A percentile compares a stretch with the other conserved stretches of the same genome.
phyloP scores from a whole-genome alignment of 2,888 invertebrate genomes.

The Oligia fasciuncula region DNA sequence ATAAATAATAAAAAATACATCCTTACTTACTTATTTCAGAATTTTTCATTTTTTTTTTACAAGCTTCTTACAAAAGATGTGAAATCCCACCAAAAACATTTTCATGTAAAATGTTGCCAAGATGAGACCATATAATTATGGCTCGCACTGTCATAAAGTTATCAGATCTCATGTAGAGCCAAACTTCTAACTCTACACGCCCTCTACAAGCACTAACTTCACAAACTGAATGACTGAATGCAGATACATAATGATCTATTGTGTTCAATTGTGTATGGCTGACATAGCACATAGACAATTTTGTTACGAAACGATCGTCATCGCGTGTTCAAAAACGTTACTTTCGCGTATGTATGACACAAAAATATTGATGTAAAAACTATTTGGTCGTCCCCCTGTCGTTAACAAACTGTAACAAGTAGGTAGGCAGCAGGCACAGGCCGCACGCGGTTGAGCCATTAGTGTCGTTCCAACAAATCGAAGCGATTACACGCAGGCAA shows the following conservation, averaged over 20 bases:
- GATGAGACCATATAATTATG: too few relatives aligned
- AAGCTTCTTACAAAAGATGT: too few relatives aligned
- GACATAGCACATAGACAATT: constrained; percentile 6
- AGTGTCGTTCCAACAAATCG: constrained; percentile 78
- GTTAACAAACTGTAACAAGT: constrained; percentile 60
- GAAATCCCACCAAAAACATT: too few relatives aligned
- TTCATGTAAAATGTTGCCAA: too few relatives aligned
- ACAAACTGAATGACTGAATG: background rate
- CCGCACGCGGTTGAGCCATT: constrained; percentile 69
- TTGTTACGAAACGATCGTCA: constrained; percentile 14
- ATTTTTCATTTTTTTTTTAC: too few relatives aligned
- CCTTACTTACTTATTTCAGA: too few relatives aligned
- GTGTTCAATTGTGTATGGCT: background rate
- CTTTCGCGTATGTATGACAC: constrained; percentile 34
- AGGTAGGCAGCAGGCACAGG: constrained; percentile 56
- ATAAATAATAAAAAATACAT: too few relatives aligned
- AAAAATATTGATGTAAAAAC: constrained; percentile 45
- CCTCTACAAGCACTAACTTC: too few relatives aligned
- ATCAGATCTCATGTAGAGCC: too few relatives aligned
- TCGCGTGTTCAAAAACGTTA: constrained; percentile 37
- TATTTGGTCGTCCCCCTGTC: constrained; percentile 56
- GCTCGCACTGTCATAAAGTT: too few relatives aligned
- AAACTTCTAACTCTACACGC: too few relatives aligned
- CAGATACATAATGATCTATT: background rate
- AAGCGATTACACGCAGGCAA: constrained; percentile 77